These are phyloP conservation scores for Cassiopea andromeda DNA, from an alignment of 30 jellyfish, hydroid and myxozoan species.

Conservation along the genomic window DNA sequence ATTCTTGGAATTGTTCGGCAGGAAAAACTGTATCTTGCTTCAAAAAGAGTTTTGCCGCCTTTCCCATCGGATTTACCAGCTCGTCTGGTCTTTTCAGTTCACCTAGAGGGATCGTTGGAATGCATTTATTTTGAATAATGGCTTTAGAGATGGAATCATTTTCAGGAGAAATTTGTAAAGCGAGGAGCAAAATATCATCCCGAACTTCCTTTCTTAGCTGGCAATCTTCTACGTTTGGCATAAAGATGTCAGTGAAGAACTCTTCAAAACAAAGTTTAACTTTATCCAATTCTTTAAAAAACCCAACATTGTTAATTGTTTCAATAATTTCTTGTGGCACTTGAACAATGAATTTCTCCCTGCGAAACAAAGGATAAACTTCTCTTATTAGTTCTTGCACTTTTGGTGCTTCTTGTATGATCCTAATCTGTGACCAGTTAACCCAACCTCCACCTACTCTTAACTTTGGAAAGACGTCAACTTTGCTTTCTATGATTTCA, in stretches of 20 bases:
- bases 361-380: not conserved
- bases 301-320: constrained; percentile 34
- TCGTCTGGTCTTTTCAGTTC: constrained; percentile 27
- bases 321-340: constrained; percentile 20
- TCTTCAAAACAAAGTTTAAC: not conserved
- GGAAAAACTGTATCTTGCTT: constrained; percentile 75
- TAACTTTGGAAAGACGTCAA: not conserved
- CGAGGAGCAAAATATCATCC: constrained; percentile 3
- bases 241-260: constrained; percentile 26
- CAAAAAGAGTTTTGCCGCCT: constrained; percentile 57
- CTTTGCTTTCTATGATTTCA: not conserved
- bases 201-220: constrained; percentile 6
- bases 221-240: constrained; percentile 5
- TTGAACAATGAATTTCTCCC: constrained; percentile 1
- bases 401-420: not conserved
- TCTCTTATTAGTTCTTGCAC: constrained; percentile 3
- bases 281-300: not conserved
- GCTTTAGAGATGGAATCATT: not conserved
- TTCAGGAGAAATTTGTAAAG: not conserved
- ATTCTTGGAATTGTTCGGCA: not conserved
- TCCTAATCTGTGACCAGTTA: constrained; percentile 25
- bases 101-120: constrained; percentile 56
- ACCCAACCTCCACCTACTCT: constrained; percentile 4
- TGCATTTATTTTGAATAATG: not conserved
- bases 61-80: constrained; percentile 48